Base-by-base conservation (phyloP, 2,113 vertebrate species). In the Cephalophus harveyi region DNA sequence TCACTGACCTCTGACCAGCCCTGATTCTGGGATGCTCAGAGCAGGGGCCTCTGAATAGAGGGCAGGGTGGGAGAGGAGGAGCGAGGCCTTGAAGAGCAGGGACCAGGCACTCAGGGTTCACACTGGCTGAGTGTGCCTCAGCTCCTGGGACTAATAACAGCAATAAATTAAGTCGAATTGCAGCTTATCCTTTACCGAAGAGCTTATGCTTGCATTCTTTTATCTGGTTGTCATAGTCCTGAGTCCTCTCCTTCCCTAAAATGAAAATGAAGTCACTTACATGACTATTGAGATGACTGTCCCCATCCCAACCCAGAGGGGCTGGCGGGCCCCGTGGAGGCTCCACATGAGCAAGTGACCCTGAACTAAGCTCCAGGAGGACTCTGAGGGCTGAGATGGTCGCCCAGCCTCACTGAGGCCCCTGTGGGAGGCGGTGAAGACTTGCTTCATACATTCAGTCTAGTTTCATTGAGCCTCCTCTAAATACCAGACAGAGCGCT, bases 21-120 rank as follows among this genome's bases (percentile, higher is more conserved):
- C 10, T 87, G n/a, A 43, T 74, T 52, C 52, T 67, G 30, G 55
- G 52, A 6, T n/a, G n/a, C 55, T 36, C 23, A 50, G 25, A 79
- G 19, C 50, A 40, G 14, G 48, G n/a, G 27, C 23, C 48, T 40
- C 40, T 7, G 1, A 40, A 19, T 0, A 27, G 54, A 87, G 21
- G 17, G 12, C 19, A n/a, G 1, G 16, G 23, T 46, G 28, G 36
- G 27, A 48, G 3, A 19, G 30, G 59, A 86, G 30, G 40, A 54
- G 25, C 19, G 28, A 23, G 4, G 16, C 54, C 16, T 6, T 13
- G 0, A 2, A 3, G 11, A 9, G 15, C 27, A 7, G 16, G 78
- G 78, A 10, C 5, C 17, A 43, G 28, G 28, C 1, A 1, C 6
- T 4, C 3, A 40, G 59, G 60, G 14, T 33, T 7, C 43, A 8